Conservation (phyloP, 2,888 invertebrate genomes). For the Arctia plantaginis region DNA sequence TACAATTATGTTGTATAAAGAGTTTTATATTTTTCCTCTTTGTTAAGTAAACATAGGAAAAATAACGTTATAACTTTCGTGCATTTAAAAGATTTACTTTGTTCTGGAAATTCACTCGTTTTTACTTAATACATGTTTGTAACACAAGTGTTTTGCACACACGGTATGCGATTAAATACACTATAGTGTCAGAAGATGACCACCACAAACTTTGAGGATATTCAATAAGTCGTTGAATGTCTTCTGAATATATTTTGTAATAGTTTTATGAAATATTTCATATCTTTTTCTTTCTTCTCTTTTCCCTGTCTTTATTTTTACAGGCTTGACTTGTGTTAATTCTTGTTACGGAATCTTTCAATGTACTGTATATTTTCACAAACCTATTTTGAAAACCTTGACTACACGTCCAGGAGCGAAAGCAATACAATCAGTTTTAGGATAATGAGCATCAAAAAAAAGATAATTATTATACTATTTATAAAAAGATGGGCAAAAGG, state of each 20-base stretch:
- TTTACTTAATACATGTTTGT: background rate
- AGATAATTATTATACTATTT: background rate
- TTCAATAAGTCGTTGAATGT: too few species aligned
- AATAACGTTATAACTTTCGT: background rate
- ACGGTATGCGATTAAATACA: too few species aligned
- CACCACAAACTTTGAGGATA: too few species aligned
- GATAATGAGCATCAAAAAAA: background rate
- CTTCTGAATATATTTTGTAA: background rate
- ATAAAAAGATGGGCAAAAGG: background rate
- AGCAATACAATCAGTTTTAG: background rate
- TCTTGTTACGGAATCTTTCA: background rate
- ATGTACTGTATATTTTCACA: background rate
- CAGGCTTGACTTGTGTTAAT: too few species aligned
- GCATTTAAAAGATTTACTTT: background rate
- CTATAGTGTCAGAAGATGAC: too few species aligned
- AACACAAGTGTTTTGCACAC: background rate
- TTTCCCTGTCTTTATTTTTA: too few species aligned
- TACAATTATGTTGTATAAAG: conserved; percentile 11
- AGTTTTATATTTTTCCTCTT: background rate
- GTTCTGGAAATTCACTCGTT: background rate
- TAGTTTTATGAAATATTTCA: background rate
- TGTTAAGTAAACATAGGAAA: background rate
- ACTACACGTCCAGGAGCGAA: background rate
- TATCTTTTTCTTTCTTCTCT: background rate
- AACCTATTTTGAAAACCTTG: background rate